Evolutionary conservation across 2,888 invertebrate species (phyloP), one percentile per base, ranked within the genome.

Genomic region (Lamproptera curius): DNA sequence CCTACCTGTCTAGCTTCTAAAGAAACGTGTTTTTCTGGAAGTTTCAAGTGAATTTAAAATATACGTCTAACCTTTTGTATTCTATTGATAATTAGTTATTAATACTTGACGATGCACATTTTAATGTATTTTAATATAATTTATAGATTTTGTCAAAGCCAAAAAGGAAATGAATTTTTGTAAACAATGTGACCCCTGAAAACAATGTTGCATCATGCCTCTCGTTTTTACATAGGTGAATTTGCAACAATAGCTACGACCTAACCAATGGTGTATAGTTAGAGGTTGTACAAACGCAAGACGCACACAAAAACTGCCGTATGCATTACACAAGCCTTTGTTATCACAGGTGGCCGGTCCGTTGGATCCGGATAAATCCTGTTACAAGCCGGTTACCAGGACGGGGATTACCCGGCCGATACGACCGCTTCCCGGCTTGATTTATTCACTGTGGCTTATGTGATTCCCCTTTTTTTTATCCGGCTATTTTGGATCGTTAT

Each of bases 311-410:
- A 16, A 46, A 35, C 35, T 13, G 13, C n/a, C 14, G 8, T 13
- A 34, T 14, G 20, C 16, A 34, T 20, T n/a, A 43, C 11, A 34
- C 23, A 42, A 16, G 35, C 43, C 16, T 38, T 2, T 80, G 81
- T 79, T 84, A 85, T 84, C 86, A 70, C 83, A 85, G 85, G 84
- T 85, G 81, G 65, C 76, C 73, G 73, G 70, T 55, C 67, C 67
- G 67, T 50, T 61, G 53, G 62, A 65, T 59, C 67, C 64, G 59
- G 66, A 62, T 65, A 60, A 70, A 78, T 70, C 77, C 57, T 55
- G 55, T 51, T 64, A 62, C 56, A 65, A 62, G 71, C 68, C 73
- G 75, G 79, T 73, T 81, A 79, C 80, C 72, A 72, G 65, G 65
- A 61, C 46, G 60, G 65, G 84, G 80, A 84, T 84, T 84, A 86